Evolutionary conservation across 2,888 invertebrate species (phyloP), one percentile per base, ranked within the genome.

Genomic region (Plagodis pulveraria): DNA sequence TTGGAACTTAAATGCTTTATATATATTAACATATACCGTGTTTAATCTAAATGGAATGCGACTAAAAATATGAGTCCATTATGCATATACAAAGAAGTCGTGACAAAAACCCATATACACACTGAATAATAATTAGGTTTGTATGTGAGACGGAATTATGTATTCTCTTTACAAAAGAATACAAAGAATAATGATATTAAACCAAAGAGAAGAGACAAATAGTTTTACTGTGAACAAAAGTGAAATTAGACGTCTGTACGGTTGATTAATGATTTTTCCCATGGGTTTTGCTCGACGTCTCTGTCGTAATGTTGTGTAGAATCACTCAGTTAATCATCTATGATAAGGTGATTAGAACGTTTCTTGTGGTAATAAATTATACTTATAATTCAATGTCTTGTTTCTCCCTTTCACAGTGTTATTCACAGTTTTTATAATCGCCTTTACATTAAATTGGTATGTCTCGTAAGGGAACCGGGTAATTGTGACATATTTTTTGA

Each of bases 1-100:
- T 46, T 10, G 11, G 6, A 0, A n/a, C 40, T 32, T n/a, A 40
- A 38, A 49, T 38, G n/a, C 5, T 52, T 40, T 43, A n/a, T 47
- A 43, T 38, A 43, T 32, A 52, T 57, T 52, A 42, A 42, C 51
- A 52, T 57, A 46, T n/a, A 35, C 12, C 50, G 35, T 51, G 51
- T 11, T 35, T 43, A 43, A 57, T 38, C 38, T 43, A 8, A 56
- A 50, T 52, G 51, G 47, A 57, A 43, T 48, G 6, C 32, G 10
- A 12, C 46, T 47, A 57, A 51, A 57, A 57, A 34, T 40, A 34
- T 8, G 12, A 9, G 32, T 48, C 22, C 35, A 51, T 38, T 51
- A 57, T 57, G 47, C 42, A 51, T 43, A 51, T 43, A 43, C 47
- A 51, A 51, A 51, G 34, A 43, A 36, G 22, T 44, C 44, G 57